phyloP scores from a whole-genome alignment of 2,113 vertebrate genomes.

The Albula goreensis region DNA sequence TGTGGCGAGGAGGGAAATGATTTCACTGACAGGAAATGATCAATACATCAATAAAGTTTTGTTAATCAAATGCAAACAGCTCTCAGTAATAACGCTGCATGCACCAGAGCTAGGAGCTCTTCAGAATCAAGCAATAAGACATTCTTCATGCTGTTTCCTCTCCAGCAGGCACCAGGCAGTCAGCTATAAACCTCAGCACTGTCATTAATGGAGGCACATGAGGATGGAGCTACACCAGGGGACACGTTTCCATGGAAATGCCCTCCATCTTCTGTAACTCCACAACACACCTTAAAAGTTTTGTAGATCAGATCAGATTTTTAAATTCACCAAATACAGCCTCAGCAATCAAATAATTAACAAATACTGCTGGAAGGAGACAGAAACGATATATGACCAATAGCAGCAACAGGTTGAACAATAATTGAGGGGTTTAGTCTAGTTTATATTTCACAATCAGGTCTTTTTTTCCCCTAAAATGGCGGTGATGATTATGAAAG shows the following conservation, averaged over 20 bases:
- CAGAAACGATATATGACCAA: constrained; percentile 39
- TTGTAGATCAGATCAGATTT: neutral
- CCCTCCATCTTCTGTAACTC: neutral
- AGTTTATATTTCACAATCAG: constrained; percentile 36
- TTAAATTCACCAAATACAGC: neutral
- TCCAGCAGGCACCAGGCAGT: no score
- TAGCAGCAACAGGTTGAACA: constrained; percentile 35
- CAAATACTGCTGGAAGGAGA: neutral
- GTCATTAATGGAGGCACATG: neutral
- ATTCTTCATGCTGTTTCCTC: no score
- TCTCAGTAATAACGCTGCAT: no score
- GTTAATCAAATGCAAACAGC: no score
- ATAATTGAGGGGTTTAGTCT: constrained; percentile 31
- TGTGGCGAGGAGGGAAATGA: no score
- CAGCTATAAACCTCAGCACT: no score
- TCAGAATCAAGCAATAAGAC: no score
- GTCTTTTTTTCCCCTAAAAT: constrained; percentile 25
- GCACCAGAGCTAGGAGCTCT: no score
- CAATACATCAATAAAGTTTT: no score
- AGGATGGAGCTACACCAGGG: neutral
- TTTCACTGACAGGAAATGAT: no score
- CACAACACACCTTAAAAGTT: neutral
- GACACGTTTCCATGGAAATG: neutral
- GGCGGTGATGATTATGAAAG: constrained; percentile 35
- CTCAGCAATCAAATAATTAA: neutral